Percentiles rank a stretch among this genome's conserved stretches.
Conservation (phyloP, 2,888 invertebrate species). For the Hermaeophaga mercurialis region DNA sequence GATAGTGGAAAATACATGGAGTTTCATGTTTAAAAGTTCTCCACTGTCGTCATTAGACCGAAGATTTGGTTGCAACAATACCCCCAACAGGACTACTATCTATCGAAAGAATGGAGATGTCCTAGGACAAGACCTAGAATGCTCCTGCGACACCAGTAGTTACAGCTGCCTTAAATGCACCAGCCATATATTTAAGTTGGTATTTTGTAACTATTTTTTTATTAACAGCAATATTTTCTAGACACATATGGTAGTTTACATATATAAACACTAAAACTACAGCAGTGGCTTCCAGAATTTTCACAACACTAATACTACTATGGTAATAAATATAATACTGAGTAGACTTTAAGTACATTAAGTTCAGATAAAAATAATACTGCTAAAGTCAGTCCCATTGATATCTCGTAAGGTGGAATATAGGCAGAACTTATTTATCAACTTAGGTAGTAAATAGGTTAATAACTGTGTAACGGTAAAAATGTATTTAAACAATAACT, state of each 20-base stretch:
- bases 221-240: constrained; percentile 60
- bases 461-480: too few species aligned
- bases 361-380: constrained; percentile 84
- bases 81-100: too few species aligned
- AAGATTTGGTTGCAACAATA: too few species aligned
- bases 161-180: constrained; percentile 86
- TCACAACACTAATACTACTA: constrained; percentile 80
- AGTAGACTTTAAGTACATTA: constrained; percentile 78
- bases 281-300: constrained; percentile 91
- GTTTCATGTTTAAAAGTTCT: too few species aligned
- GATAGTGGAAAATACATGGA: too few species aligned
- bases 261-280: constrained; percentile 92
- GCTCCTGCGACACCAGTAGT: constrained; percentile 90
- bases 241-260: constrained; percentile 74
- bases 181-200: constrained; percentile 77
- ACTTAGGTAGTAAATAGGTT: too few species aligned
- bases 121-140: too few species aligned
- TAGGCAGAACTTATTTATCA: too few species aligned
- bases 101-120: too few species aligned
- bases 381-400: constrained; percentile 78
- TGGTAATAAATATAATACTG: constrained; percentile 82
- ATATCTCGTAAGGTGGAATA: constrained; percentile 81
- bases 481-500: too few species aligned
- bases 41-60: too few species aligned
- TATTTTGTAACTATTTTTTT: constrained; percentile 68